phyloP scores from a whole-genome alignment of 2,113 vertebrate genomes.

The Tragulus kanchil region DNA sequence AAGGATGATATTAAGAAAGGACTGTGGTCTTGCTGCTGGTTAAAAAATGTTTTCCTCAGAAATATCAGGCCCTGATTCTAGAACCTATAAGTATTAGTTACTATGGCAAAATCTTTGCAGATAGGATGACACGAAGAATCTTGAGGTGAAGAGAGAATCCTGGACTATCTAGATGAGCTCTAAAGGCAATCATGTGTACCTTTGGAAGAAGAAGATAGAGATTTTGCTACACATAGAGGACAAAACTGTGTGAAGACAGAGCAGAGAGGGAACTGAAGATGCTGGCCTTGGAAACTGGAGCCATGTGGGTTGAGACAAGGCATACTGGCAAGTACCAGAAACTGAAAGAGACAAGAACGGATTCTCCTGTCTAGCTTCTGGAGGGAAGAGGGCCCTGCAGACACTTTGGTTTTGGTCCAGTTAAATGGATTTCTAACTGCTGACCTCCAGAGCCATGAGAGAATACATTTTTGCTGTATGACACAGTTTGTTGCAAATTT shows the following conservation, averaged over 20 bases:
- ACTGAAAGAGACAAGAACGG: neutral
- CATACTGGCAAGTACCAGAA: neutral
- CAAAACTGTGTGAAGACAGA: neutral
- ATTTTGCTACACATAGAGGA: neutral
- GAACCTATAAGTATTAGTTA: neutral
- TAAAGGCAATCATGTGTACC: neutral
- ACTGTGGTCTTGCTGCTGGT: neutral
- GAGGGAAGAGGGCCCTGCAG: neutral
- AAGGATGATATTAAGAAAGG: neutral
- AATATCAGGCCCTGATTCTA: neutral
- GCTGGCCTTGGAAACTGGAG: neutral
- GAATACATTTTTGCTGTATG: neutral
- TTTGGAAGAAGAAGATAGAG: neutral
- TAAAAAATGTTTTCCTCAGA: neutral
- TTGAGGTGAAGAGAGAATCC: neutral
- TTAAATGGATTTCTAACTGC: neutral
- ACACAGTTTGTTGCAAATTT: neutral
- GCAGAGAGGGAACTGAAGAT: neutral
- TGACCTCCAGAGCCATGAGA: neutral
- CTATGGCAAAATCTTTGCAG: neutral
- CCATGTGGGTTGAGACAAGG: neutral
- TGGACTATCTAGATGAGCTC: neutral
- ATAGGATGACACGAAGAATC: neutral
- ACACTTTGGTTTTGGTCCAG: neutral
- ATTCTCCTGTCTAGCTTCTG: neutral